These are phyloP conservation scores for Anoncus sp. DNA, from an alignment of 2,888 invertebrate species.

Conservation along the genomic window DNA sequence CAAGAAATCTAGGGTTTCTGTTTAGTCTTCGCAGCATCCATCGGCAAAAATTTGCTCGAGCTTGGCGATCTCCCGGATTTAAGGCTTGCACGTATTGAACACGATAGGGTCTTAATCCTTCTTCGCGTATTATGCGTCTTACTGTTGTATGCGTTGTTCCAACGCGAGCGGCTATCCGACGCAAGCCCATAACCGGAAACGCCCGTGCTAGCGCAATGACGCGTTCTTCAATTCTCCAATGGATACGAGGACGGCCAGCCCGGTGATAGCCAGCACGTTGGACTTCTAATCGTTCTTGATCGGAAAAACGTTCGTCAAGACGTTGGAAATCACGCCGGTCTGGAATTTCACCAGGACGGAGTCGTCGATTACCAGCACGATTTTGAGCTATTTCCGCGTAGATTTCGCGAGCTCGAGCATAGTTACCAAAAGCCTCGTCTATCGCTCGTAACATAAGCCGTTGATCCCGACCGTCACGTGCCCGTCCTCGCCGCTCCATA, in stretches of 20 bases:
- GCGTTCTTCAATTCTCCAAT: conserved; percentile 34
- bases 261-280: conserved; percentile 39
- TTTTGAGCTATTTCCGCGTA: conserved; percentile 33
- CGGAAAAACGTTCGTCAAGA: conserved; percentile 46
- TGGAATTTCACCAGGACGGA: conserved; percentile 43
- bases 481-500: conserved; percentile 15
- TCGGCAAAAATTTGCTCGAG: too few species aligned
- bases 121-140: conserved; percentile 18
- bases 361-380: conserved; percentile 43
- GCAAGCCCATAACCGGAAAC: conserved; percentile 9
- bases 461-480: conserved; percentile 49
- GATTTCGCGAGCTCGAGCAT: conserved; percentile 51
- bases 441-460: conserved; percentile 52
- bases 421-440: conserved; percentile 46
- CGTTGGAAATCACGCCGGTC: conserved; percentile 53
- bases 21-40: too few species aligned
- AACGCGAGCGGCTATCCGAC: conserved; percentile 31
- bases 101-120: conserved; percentile 12
- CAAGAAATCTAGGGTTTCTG: too few species aligned
- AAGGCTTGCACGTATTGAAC: conserved; percentile 24
- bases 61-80: too few species aligned
- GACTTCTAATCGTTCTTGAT: conserved; percentile 41
- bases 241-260: not conserved
- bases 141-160: conserved; percentile 16
- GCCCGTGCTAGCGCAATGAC: not conserved